A percentile compares a stretch with the other conserved stretches of the same genome.
phyloP scores from a whole-genome alignment of 2,797 vertebrate species.

The Streptopelia turtur region DNA sequence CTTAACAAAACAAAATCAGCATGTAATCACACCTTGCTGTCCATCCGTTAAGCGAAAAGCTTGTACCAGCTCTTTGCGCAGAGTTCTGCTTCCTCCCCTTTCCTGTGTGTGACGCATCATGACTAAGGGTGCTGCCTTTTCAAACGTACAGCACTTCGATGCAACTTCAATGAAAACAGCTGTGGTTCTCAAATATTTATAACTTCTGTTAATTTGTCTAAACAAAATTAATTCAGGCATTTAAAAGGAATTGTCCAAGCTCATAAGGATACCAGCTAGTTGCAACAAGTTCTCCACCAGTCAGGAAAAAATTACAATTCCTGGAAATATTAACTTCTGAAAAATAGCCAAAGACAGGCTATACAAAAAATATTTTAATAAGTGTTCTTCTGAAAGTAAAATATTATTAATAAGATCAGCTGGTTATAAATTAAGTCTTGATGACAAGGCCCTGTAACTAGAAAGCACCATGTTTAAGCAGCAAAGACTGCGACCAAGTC shows the following conservation, averaged over 20 bases:
- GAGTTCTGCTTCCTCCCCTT: not conserved
- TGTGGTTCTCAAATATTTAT: slow-evolving; percentile 52
- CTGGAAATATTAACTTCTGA: not conserved
- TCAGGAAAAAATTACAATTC: not conserved
- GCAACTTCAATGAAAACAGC: slow-evolving; percentile 1
- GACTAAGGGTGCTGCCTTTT: not conserved
- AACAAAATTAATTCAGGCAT: slow-evolving; percentile 18
- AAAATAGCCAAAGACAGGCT: not conserved
- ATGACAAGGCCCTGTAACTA: not conserved
- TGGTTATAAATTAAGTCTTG: not conserved
- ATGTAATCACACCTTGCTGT: not conserved
- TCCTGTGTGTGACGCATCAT: not conserved
- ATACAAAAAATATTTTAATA: not conserved
- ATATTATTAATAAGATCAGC: not conserved
- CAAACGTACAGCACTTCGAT: not conserved
- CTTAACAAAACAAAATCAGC: not conserved
- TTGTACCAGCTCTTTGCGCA: not conserved
- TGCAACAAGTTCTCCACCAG: not conserved
- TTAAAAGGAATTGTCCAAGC: not conserved
- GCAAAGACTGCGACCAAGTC: not conserved
- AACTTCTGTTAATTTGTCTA: not conserved
- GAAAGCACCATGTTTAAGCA: not conserved
- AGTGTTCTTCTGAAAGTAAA: not conserved
- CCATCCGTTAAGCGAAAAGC: not conserved
- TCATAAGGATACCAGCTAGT: not conserved